Percentiles rank a stretch among this genome's conserved stretches.
These are phyloP conservation scores for Phalacrocorax pelagicus DNA, from an alignment of 2,113 vertebrate genomes.

Conservation along the genomic window DNA sequence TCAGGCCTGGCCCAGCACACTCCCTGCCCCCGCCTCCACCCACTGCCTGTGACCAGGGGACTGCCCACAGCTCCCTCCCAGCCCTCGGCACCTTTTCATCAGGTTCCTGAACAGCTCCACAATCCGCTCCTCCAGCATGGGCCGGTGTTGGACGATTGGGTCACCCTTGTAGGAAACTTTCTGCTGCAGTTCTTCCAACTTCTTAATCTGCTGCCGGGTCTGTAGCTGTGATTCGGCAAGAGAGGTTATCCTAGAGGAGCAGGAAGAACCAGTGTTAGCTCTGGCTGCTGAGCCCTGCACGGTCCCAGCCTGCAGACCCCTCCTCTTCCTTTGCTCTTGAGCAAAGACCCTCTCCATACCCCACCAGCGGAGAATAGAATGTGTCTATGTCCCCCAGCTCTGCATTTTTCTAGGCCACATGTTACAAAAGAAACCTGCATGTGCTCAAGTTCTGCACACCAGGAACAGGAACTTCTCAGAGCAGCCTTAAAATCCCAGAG, in stretches of 20 bases:
- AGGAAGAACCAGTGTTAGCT: background rate
- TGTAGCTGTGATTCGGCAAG: conserved; percentile 96
- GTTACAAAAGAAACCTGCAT: background rate
- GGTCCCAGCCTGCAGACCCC: background rate
- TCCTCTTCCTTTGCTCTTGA: background rate
- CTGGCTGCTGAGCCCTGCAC: background rate
- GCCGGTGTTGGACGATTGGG: conserved; percentile 95
- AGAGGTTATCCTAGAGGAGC: conserved; percentile 89
- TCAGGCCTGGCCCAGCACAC: fast-evolving
- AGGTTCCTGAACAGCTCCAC: conserved; percentile 95
- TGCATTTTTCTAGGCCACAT: background rate
- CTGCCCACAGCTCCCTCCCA: background rate
- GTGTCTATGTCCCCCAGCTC: fast-evolving
- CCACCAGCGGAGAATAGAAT: background rate
- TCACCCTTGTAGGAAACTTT: conserved; percentile 99
- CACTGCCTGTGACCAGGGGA: fast-evolving
- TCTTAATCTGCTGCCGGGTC: conserved; percentile 99
- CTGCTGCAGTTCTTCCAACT: conserved; percentile 95
- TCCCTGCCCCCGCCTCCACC: background rate
- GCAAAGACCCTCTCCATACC: background rate
- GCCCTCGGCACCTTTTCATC: conserved; percentile 89
- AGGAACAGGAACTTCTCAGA: background rate
- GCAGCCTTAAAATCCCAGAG: background rate
- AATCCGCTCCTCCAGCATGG: conserved; percentile 95
- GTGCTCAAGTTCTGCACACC: background rate